These are phyloP conservation scores for Stegana nigrithorax DNA, from an alignment of 2,888 invertebrate species.

Conservation along the genomic window DNA sequence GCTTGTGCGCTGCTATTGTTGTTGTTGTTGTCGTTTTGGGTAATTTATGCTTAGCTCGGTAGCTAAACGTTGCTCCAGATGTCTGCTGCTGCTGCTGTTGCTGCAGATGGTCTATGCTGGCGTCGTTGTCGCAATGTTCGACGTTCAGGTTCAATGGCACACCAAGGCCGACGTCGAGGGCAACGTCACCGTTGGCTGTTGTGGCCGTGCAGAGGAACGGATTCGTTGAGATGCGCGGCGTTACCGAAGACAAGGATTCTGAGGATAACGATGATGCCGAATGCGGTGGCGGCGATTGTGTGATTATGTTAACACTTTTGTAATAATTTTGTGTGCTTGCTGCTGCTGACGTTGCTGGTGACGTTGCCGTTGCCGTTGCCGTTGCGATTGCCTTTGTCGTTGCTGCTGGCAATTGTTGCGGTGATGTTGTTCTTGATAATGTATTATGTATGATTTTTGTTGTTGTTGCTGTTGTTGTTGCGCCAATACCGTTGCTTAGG, in stretches of 20 bases:
- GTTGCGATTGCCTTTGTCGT: slow-evolving; percentile 11
- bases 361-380: slow-evolving; percentile 12
- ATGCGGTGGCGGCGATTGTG: slow-evolving; percentile 65
- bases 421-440: slow-evolving; percentile 8
- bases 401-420: slow-evolving; percentile 21
- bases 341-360: slow-evolving; percentile 24
- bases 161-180: too few relatives aligned
- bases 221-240: slow-evolving; percentile 67
- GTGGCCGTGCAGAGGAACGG: slow-evolving; percentile 62
- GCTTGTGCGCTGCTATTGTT: not conserved
- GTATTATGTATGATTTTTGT: slow-evolving; percentile 30
- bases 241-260: slow-evolving; percentile 67
- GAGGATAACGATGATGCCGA: slow-evolving; percentile 66
- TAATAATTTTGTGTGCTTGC: slow-evolving; percentile 47
- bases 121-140: not conserved
- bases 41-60: not conserved
- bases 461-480: slow-evolving; percentile 29
- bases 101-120: not conserved
- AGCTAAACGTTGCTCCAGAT: not conserved
- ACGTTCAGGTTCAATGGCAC: not conserved
- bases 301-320: slow-evolving; percentile 58
- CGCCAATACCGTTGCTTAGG: slow-evolving; percentile 23
- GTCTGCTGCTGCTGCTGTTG: not conserved
- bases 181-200: slow-evolving; percentile 5
- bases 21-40: not conserved